Conservation (phyloP, 1,140 invertebrate genomes). For the Drosophila watanabei region DNA sequence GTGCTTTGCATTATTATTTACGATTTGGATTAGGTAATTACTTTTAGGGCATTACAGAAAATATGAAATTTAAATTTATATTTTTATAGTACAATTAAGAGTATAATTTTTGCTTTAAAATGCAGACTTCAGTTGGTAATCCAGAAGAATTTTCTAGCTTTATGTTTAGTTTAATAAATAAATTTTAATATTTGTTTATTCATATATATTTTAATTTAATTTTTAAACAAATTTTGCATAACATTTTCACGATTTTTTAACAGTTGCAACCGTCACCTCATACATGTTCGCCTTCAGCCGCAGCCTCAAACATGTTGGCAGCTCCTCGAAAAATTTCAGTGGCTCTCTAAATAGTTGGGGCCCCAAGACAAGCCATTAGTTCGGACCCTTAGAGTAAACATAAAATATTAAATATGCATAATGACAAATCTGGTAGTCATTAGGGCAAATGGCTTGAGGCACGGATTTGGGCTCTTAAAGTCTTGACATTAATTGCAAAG, state of each 20-base stretch:
- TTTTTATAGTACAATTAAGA: background rate
- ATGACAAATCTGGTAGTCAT: constrained; percentile 51
- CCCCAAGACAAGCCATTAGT: constrained; percentile 7
- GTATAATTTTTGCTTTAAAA: too few relatives aligned
- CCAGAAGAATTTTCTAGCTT: too few relatives aligned
- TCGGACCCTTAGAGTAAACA: constrained; percentile 18
- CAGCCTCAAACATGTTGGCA: constrained; percentile 27
- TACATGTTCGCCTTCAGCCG: constrained; percentile 11
- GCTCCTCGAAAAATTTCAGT: background rate
- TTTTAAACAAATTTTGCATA: background rate
- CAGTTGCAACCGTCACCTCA: background rate
- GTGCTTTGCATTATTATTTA: constrained; percentile 21
- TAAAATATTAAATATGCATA: constrained; percentile 55
- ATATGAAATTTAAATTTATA: background rate
- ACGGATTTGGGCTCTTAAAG: constrained; percentile 31
- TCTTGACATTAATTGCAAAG: constrained; percentile 53
- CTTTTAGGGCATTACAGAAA: background rate
- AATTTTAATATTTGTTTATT: too few relatives aligned
- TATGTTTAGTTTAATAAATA: background rate
- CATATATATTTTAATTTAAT: background rate
- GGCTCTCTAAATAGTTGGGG: constrained; percentile 13
- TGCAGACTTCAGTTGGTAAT: fast-evolving
- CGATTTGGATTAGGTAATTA: background rate
- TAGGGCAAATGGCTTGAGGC: constrained; percentile 41
- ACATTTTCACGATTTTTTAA: constrained; percentile 7